Conservation (phyloP, 2,113 vertebrate species). For the Kryptolebias marmoratus region DNA sequence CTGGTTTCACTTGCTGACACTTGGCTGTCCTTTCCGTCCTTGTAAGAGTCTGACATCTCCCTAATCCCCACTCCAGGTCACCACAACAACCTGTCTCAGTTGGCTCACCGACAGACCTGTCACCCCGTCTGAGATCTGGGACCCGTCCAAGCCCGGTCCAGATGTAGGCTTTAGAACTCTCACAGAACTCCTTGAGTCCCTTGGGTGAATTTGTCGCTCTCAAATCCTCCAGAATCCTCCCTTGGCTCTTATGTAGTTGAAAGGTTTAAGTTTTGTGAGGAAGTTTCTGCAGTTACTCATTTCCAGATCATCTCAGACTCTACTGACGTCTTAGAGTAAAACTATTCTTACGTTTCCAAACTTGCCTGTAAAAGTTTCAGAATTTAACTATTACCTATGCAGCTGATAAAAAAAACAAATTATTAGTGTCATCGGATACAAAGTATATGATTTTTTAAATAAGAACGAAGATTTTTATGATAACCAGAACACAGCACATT, state of each 20-base stretch:
- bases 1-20: conserved; percentile 47
- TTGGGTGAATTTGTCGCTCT: background rate
- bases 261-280: background rate
- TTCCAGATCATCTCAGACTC: too few relatives aligned
- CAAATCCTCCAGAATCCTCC: conserved; percentile 15
- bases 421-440: too few relatives aligned
- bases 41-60: conserved; percentile 62
- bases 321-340: too few relatives aligned
- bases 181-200: conserved; percentile 9
- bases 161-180: conserved; percentile 53
- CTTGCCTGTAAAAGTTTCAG: too few relatives aligned
- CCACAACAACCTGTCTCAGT: conserved; percentile 42
- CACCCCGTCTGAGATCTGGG: conserved; percentile 60
- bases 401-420: too few relatives aligned
- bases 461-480: too few relatives aligned
- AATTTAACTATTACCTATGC: too few relatives aligned
- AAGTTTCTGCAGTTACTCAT: too few relatives aligned
- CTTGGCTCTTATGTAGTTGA: background rate
- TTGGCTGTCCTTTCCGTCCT: conserved; percentile 73
- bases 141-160: conserved; percentile 61
- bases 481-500: too few relatives aligned
- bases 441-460: too few relatives aligned
- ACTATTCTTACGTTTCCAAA: too few relatives aligned
- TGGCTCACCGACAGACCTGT: conserved; percentile 63
- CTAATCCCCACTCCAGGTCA: conserved; percentile 43